Base-by-base conservation (phyloP, 2,113 vertebrate species). In the Sinocyclocheilus anshuiensis region DNA sequence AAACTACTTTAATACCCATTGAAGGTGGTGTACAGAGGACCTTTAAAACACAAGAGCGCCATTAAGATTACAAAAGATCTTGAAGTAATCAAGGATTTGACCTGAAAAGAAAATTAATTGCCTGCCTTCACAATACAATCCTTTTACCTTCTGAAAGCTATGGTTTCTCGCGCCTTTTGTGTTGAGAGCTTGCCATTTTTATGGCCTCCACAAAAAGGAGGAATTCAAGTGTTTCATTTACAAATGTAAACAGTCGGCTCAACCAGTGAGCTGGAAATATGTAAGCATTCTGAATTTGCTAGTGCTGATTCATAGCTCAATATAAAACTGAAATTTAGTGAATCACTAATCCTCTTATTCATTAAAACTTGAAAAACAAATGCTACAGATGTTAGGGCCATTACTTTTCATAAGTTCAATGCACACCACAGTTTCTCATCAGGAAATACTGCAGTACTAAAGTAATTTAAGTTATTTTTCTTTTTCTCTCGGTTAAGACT, bases 41-140 rank as follows among this genome's bases (percentile, higher is more conserved):
- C 57, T 71, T 78, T 71, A 72, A 29, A 77, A 71, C 18, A 61
- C 77, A 16, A 80, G 71, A 57, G 11, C 53, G 22, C 55, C 16
- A 81, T 86, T 86, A 81, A 76, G 20, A 77, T 69, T 76, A 45
- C 33, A 71, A 74, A 57, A 83, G 39, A 53, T 65, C 65, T 83
- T 39, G n/a, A 65, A 76, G 71, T 75, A 48, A 86, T 81, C 79
- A 86, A 77, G 59, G 80, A 53, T 83, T 77, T 53, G 45, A 50
- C 55, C 69, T 65, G 13, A 77, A 83, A 83, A 16, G 59, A 42
- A 82, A 83, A 83, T 69, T 26, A 77, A 83, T 33, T 86, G 71
- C 20, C 9, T 42, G 5, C 18, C 26, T 20, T 26, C 11, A 55
- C 55, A 75, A 72, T 55, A 77, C 24, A 83, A 69, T 57, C 29